phyloP scores from a whole-genome alignment of 2,888 invertebrate species.

The Andrena trimmerana region DNA sequence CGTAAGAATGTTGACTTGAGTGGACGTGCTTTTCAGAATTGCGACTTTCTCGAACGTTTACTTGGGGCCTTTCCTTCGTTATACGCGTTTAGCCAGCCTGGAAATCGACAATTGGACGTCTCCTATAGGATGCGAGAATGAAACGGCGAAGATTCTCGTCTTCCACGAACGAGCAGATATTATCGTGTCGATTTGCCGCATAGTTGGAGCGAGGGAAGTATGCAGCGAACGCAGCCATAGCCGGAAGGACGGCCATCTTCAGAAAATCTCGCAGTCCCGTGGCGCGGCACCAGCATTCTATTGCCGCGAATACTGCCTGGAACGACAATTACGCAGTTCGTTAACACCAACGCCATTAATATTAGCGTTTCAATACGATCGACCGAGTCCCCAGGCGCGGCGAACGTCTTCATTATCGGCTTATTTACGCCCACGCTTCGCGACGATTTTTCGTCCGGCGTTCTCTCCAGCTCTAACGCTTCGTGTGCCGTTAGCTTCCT shows the following conservation, averaged over 20 bases:
- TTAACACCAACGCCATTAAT: constrained; percentile 71
- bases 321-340: constrained; percentile 71
- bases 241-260: constrained; percentile 34
- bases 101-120: background rate
- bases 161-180: constrained; percentile 22
- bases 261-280: constrained; percentile 28
- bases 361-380: constrained; percentile 59
- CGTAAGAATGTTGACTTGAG: background rate
- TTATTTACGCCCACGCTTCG: constrained; percentile 40
- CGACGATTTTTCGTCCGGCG: constrained; percentile 20
- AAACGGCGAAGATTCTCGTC: constrained; percentile 25
- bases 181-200: constrained; percentile 50
- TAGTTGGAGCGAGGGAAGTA: constrained; percentile 29
- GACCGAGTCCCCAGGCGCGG: constrained; percentile 26
- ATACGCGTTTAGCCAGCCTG: background rate
- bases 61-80: background rate
- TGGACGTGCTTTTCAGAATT: background rate
- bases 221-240: constrained; percentile 53
- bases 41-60: background rate
- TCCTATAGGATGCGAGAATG: background rate
- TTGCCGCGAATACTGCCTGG: constrained; percentile 55
- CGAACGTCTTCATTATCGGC: constrained; percentile 64
- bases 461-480: background rate
- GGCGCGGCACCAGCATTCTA: constrained; percentile 63
- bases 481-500: constrained; percentile 11